Evolutionary conservation across 2,113 vertebrate genomes (phyloP).

Genomic region (Paratilapia polleni): DNA sequence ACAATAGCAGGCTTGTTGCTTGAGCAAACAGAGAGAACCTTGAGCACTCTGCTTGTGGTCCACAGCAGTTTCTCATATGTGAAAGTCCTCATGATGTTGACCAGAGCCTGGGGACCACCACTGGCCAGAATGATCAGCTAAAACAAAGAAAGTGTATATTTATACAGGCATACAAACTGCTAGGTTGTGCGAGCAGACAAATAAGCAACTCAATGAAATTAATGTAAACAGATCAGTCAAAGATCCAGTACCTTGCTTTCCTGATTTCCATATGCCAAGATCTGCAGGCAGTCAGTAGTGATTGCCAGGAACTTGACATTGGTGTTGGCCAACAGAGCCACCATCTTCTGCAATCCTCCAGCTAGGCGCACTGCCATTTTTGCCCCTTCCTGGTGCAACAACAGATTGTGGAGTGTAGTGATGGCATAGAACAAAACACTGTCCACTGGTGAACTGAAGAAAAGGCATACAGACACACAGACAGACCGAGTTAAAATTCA

Average conservation of each 20-base stretch:
- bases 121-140: slow-evolving; percentile 98
- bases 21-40: slow-evolving; percentile 98
- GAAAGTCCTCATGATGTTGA: slow-evolving; percentile 99
- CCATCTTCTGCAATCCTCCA: slow-evolving; percentile 98
- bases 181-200: background rate
- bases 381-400: slow-evolving; percentile 97
- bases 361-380: slow-evolving; percentile 99
- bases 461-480: background rate
- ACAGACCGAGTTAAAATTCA: background rate
- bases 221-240: background rate
- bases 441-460: slow-evolving; percentile 92
- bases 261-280: slow-evolving; percentile 98
- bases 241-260: slow-evolving; percentile 93
- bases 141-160: slow-evolving; percentile 13
- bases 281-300: slow-evolving; percentile 98
- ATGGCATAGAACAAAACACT: slow-evolving; percentile 98
- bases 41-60: slow-evolving; percentile 99
- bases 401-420: slow-evolving; percentile 97
- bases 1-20: slow-evolving; percentile 99
- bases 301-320: slow-evolving; percentile 99
- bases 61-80: slow-evolving; percentile 98
- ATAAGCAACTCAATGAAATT: background rate
- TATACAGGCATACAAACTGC: background rate
- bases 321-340: slow-evolving; percentile 96
- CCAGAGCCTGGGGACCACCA: slow-evolving; percentile 95